Conservation (phyloP, 2,888 invertebrate genomes). For the Parascotia fuliginaria region DNA sequence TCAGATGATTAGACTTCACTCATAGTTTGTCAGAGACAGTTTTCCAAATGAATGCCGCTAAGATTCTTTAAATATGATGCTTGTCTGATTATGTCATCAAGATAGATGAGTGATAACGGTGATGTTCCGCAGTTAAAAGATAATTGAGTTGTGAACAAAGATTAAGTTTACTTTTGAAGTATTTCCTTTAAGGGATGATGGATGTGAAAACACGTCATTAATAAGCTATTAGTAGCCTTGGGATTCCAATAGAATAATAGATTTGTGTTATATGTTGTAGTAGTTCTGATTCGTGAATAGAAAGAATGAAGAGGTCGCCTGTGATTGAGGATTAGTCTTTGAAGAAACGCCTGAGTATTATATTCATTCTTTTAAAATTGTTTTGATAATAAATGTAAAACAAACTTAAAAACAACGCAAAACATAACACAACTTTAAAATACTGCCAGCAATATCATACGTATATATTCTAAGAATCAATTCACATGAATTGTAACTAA, state of each 20-base stretch:
- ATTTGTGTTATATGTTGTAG: too few species aligned
- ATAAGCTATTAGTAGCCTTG: neutral
- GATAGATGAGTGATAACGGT: constrained; percentile 2
- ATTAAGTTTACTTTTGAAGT: neutral
- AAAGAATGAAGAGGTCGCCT: too few species aligned
- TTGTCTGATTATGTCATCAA: constrained; percentile 12
- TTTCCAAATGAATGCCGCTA: constrained; percentile 31
- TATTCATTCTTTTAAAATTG: too few species aligned
- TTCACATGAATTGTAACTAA: neutral
- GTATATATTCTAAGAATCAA: neutral
- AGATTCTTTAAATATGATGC: constrained; percentile 23
- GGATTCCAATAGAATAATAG: too few species aligned
- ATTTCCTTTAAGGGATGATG: neutral
- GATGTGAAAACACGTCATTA: neutral
- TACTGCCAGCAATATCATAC: too few species aligned
- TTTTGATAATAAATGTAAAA: too few species aligned
- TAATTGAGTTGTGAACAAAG: constrained; percentile 8
- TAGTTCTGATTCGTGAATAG: too few species aligned
- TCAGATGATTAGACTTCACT: constrained; percentile 48
- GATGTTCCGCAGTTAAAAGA: neutral
- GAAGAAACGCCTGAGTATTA: too few species aligned
- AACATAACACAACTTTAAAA: too few species aligned
- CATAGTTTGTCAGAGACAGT: constrained; percentile 38
- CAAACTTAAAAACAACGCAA: too few species aligned
- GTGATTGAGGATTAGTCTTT: too few species aligned